Conservation (phyloP, 2,113 vertebrate genomes). For the Dasyurus viverrinus region DNA sequence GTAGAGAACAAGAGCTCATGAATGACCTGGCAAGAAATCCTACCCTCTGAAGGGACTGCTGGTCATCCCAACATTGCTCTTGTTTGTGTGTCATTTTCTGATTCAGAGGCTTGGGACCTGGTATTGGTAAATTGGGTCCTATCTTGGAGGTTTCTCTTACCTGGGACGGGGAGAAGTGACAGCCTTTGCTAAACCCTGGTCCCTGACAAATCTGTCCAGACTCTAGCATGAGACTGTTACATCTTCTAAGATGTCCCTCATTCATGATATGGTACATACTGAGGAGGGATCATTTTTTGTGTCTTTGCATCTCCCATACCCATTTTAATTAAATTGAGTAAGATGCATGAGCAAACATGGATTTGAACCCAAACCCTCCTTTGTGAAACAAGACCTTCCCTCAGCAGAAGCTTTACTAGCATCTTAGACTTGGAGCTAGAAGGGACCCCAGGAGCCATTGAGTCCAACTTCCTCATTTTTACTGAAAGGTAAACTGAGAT, state of each 20-base stretch:
- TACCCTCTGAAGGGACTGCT: not conserved
- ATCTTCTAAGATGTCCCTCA: not conserved
- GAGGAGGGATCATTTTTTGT: not conserved
- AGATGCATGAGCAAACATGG: not conserved
- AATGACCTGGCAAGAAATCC: not conserved
- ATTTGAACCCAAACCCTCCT: not conserved
- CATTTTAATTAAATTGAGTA: not conserved
- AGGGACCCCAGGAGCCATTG: not conserved
- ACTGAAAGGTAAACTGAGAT: not conserved
- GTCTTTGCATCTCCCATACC: not conserved
- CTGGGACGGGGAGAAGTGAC: not conserved
- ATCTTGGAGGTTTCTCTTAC: not conserved
- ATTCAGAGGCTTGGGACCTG: not conserved
- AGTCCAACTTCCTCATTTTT: not conserved
- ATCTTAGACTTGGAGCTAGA: not conserved
- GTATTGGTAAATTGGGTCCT: not conserved
- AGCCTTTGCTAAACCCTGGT: not conserved
- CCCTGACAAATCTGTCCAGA: not conserved
- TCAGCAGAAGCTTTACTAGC: not conserved
- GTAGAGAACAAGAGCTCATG: not conserved
- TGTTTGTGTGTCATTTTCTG: not conserved
- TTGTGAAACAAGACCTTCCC: not conserved
- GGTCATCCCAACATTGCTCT: not conserved
- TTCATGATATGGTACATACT: not conserved
- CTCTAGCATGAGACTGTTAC: not conserved